phyloP scores from a whole-genome alignment of 2,888 invertebrate species.

The Pachydiplax longipennis region DNA sequence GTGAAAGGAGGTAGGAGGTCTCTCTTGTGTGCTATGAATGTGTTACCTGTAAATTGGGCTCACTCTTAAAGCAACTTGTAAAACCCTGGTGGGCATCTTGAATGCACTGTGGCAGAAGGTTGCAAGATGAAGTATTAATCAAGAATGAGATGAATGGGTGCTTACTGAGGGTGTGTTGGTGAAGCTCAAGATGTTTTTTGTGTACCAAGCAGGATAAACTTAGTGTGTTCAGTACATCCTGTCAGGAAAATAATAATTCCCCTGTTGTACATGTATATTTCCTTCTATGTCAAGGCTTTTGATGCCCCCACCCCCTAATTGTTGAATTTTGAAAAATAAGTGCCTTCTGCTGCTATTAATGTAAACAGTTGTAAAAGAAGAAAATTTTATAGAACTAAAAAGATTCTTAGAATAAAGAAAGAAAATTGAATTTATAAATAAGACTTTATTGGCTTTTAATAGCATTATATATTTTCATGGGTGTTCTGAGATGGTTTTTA shows the following conservation, averaged over 20 bases:
- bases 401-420: constrained; percentile 41
- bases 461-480: background rate
- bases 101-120: background rate
- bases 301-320: constrained; percentile 28
- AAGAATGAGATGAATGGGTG: constrained; percentile 21
- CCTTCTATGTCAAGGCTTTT: constrained; percentile 26
- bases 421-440: constrained; percentile 38
- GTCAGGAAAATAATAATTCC: background rate
- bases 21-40: constrained; percentile 42
- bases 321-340: constrained; percentile 37
- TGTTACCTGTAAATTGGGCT: constrained; percentile 32
- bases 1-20: constrained; percentile 30
- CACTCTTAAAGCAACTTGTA: constrained; percentile 5
- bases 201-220: constrained; percentile 25
- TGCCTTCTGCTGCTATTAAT: constrained; percentile 43
- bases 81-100: background rate
- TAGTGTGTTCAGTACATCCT: constrained; percentile 36
- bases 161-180: constrained; percentile 27
- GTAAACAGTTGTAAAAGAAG: constrained; percentile 43
- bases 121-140: constrained; percentile 29
- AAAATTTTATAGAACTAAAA: constrained; percentile 40
- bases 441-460: constrained; percentile 24
- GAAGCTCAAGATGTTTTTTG: constrained; percentile 41
- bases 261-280: constrained; percentile 38
- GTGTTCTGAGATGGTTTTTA: background rate